Evolutionary conservation across 2,888 invertebrate genomes (phyloP), one percentile per base, ranked within the genome.

Genomic region (Vesta saturnalis): DNA sequence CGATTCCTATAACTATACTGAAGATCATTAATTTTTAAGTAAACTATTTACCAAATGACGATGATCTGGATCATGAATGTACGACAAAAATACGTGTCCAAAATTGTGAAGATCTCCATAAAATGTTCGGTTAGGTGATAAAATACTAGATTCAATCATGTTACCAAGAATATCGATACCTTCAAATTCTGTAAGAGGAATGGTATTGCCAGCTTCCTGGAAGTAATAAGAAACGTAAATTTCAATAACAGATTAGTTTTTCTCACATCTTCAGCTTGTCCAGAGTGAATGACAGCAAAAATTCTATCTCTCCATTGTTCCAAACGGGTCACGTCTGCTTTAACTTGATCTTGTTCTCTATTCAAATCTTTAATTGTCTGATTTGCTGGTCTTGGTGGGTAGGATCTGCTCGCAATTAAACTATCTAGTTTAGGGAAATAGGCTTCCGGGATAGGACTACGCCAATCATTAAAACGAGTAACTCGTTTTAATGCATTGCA

Each of bases 381-480:
- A 55, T 86, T 85, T 0, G 85, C 84, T 43, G 90, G 89, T 74
- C 94, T 87, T 0, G 92, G 88, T 0, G 94, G 92, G 91, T 92
- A 94, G 1, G 90, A 86, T 0, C 93, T 86, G 76, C 92, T 92
- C 19, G 94, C 89, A 2, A 94, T 91, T 73, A 91, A 85, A 1
- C 92, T 92, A 83, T 94, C 92, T 80, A 95, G 85, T 83, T 94
- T 95, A 3, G 94, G 92, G 86, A 94, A 95, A 83, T 95, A 95
- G 0, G 90, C 94, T 81, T 94, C 94, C 0, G 83, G 81, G 73
- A 95, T 92, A 12, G 92, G 90, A 1, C 88, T 87, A 0, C 89
- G 86, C 83, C 92, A 88, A 80, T 93, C 88, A 73, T 87, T 88
- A 74, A 87, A 88, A 0, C 91, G 88, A 21, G 84, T 85, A 1